These are phyloP conservation scores for Acromyrmex heyeri DNA, from an alignment of 1,140 invertebrate genomes.

Conservation along the genomic window DNA sequence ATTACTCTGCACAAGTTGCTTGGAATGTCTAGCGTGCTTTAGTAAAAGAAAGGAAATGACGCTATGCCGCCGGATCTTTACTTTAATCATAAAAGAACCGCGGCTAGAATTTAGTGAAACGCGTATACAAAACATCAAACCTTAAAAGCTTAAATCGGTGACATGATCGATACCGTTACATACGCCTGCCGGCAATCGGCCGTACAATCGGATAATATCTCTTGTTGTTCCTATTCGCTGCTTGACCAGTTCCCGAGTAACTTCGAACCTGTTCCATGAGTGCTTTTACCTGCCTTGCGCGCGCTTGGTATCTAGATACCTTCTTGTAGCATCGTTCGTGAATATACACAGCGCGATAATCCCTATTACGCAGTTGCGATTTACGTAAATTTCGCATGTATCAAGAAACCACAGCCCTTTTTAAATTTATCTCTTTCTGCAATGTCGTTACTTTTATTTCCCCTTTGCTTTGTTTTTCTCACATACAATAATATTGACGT, in stretches of 20 bases:
- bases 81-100: background rate
- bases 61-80: background rate
- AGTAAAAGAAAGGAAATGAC: background rate
- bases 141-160: slow-evolving; percentile 55
- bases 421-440: background rate
- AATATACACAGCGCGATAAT: slow-evolving; percentile 52
- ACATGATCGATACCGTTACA: slow-evolving; percentile 81
- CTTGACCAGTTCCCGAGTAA: slow-evolving; percentile 82
- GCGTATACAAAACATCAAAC: slow-evolving; percentile 10
- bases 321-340: slow-evolving; percentile 24
- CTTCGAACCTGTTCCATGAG: slow-evolving; percentile 84
- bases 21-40: background rate
- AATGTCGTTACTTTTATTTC: background rate
- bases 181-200: slow-evolving; percentile 82
- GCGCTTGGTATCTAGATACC: slow-evolving; percentile 43
- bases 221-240: slow-evolving; percentile 84
- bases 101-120: background rate
- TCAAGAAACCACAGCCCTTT: background rate
- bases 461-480: background rate
- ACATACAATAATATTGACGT: background rate
- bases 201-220: slow-evolving; percentile 85
- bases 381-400: background rate
- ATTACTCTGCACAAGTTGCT: background rate
- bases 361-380: slow-evolving; percentile 24
- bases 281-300: slow-evolving; percentile 74